Base-by-base conservation (phyloP, 35 echinoderm and acorn worm species). In the Ophioderma brevispina region DNA sequence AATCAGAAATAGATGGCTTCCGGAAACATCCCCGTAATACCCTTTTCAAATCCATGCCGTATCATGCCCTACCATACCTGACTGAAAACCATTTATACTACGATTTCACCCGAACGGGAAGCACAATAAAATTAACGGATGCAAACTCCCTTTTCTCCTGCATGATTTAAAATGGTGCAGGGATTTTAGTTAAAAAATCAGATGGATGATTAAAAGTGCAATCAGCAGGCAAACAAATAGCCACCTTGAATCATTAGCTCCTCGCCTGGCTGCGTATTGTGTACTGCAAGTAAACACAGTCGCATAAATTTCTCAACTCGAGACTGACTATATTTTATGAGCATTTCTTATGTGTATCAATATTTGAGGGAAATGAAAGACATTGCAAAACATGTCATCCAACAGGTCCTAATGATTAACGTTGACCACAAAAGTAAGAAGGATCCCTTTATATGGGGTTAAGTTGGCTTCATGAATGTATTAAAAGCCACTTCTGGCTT, bases 141-240 rank as follows among this genome's bases (percentile, higher is more conserved):
- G 10, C 10, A 8, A 8, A 70, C 59, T 15, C 59, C n/a, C 59
- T 30, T 25, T 70, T 70, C 59, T 70, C 59, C 10, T 70, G 59
- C 59, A 70, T 70, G 59, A 70, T 70, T 70, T 25, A 70, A 70
- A 46, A 70, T 30, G 59, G 59, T 70, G 10, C 59, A 70, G 10
- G 59, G 59, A 70, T 70, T 70, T 70, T 8, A 70, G 59, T 70
- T 15, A 70, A 70, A 70, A 70, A 70, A 15, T 70, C 59, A 70
- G 59, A 70, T 70, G 59, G 59, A 70, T 70, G 59, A 70, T 70
- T 70, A 70, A 70, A 70, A 70, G 59, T 70, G 59, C 59, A 70
- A 70, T 70, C 59, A 70, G 59, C 59, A 70, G 59, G 59, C 59
- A 70, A 70, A 70, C 59, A 70, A 70, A 70, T 70, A 70, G 59